Evolutionary conservation across 1,140 invertebrate genomes (phyloP).

Genomic region (Drosophila obscura): DNA sequence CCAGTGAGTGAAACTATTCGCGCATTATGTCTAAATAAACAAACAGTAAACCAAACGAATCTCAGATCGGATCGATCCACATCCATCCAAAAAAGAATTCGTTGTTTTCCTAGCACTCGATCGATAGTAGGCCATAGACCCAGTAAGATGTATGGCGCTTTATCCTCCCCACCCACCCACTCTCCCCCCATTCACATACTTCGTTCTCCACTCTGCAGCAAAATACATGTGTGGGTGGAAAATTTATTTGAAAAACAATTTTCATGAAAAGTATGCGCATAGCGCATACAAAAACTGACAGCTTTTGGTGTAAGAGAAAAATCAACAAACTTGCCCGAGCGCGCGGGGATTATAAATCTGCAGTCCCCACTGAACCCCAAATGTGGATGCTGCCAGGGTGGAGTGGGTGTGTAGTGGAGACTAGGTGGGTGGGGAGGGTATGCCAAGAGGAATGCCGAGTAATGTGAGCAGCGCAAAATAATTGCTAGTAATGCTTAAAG

Average conservation of each 20-base stretch:
- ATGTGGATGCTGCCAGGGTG: not conserved
- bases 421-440: too few relatives aligned
- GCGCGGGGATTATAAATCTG: slow-evolving; percentile 65
- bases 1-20: slow-evolving; percentile 78
- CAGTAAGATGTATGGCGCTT: slow-evolving; percentile 59
- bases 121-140: slow-evolving; percentile 20
- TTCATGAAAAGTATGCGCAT: slow-evolving; percentile 78
- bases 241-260: slow-evolving; percentile 81
- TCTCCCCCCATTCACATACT: too few relatives aligned
- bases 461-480: too few relatives aligned
- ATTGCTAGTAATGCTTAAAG: too few relatives aligned
- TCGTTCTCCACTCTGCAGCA: not conserved
- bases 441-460: too few relatives aligned
- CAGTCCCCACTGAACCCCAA: slow-evolving; percentile 58
- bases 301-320: slow-evolving; percentile 70
- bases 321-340: slow-evolving; percentile 57
- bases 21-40: slow-evolving; percentile 81
- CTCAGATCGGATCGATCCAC: slow-evolving; percentile 30
- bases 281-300: slow-evolving; percentile 65
- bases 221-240: slow-evolving; percentile 52
- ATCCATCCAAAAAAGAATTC: slow-evolving; percentile 46
- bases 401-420: too few relatives aligned
- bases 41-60: slow-evolving; percentile 54
- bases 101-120: slow-evolving; percentile 32
- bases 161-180: not conserved